Base-by-base conservation (phyloP, 2,113 vertebrate genomes). In the Hippocampus mohnikei region DNA sequence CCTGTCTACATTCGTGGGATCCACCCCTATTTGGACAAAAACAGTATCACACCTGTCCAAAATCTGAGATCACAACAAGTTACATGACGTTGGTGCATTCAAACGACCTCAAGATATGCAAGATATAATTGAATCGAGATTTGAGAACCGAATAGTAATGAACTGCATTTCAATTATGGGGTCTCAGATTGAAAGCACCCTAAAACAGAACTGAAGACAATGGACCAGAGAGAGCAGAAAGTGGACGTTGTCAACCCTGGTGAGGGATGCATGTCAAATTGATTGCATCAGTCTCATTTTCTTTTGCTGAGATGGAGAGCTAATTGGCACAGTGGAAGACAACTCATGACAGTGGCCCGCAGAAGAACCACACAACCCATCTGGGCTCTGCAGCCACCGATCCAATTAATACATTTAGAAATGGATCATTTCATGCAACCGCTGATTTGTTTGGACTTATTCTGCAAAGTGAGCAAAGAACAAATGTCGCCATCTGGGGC, bases 261-360 rank as follows among this genome's bases (percentile, higher is more conserved):
- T 58, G 55, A 58, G 23, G 23, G 52, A n/a, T 53, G 50, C 52
- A 10, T 53, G 21, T 64, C 5, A 64, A 64, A 23, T 27, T 58
- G 23, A 37, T 37, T 20, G 15, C 15, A 23, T 78, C 70, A 65
- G 85, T 88, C 85, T 87, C 85, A 13, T 63, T 74, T 80, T 80
- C 73, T 50, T 64, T 82, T 40, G 74, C 69, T 61, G n/a, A 12
- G 29, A 42, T 72, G 82, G 72, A 73, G 76, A 52, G 68, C 73
- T 9, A 65, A 33, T 59, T 0, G 40, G 55, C 81, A 71, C 60
- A 0, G 59, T 63, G 75, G 69, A 82, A 70, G 79, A 81, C 65
- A 8, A 48, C 20, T 62, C n/a, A 40, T 27, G 44, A 23, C 10
- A 46, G 8, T 41, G 20, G 27, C 58, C 5, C 12, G 33, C 8